Percentiles rank a stretch among this genome's conserved stretches.
These are phyloP conservation scores for Laodelphax striatellus DNA, from an alignment of 1,140 invertebrate species.

Conservation along the genomic window DNA sequence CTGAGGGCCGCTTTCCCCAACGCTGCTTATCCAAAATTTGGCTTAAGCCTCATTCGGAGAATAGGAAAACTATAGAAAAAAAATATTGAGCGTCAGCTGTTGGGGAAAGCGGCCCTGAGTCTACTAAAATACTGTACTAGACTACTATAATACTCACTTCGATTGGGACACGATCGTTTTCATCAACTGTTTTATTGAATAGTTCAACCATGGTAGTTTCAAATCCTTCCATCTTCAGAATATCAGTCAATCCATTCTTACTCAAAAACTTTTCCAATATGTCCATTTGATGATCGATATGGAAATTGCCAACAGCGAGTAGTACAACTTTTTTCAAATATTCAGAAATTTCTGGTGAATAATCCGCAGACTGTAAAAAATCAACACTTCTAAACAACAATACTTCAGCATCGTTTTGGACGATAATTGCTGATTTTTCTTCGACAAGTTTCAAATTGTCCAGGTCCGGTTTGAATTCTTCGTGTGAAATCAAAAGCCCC, in stretches of 20 bases:
- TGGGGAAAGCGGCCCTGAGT: too few relatives aligned
- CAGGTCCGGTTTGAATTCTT: background rate
- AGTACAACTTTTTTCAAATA: background rate
- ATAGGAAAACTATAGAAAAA: too few relatives aligned
- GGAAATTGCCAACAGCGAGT: background rate
- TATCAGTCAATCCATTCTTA: background rate
- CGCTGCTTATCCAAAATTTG: too few relatives aligned
- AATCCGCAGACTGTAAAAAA: background rate
- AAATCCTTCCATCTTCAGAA: background rate
- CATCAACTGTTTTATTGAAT: background rate
- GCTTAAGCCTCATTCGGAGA: too few relatives aligned
- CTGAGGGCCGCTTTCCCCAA: too few relatives aligned
- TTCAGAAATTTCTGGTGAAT: background rate
- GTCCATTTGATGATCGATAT: background rate
- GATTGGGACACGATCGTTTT: background rate
- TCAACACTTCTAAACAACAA: background rate
- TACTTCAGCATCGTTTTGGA: background rate
- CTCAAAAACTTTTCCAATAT: background rate
- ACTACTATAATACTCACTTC: background rate
- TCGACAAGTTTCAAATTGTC: background rate
- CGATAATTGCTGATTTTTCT: background rate
- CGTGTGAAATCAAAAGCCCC: background rate
- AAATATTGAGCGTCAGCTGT: too few relatives aligned
- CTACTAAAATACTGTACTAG: too few relatives aligned
- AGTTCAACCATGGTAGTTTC: background rate